Percentiles rank a stretch among this genome's conserved stretches.
Conservation (phyloP, 2,797 vertebrate genomes). For the Microcaecilia unicolor region DNA sequence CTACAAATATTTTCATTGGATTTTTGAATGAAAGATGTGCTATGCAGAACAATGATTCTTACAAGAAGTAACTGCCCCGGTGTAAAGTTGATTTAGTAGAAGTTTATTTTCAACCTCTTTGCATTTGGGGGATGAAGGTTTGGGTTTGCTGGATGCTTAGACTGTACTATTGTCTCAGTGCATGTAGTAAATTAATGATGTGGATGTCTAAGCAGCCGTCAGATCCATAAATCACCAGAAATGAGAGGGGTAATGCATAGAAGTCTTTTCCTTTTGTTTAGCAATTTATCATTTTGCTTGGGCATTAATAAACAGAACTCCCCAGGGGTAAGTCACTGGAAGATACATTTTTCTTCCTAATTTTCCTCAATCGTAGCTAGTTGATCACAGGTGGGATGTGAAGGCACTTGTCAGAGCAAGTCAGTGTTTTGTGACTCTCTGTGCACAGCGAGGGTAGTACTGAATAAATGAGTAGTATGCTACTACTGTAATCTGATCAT, state of each 20-base stretch:
- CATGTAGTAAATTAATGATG: constrained; percentile 80
- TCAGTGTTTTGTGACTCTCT: constrained; percentile 21
- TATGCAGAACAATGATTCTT: neutral
- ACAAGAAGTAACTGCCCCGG: constrained; percentile 1
- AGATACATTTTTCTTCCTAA: constrained; percentile 70
- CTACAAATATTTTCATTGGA: too few species aligned
- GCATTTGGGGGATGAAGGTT: constrained; percentile 17
- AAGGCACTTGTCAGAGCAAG: constrained; percentile 29
- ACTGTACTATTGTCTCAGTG: constrained; percentile 54
- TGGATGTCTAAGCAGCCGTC: constrained; percentile 66
- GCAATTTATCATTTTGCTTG: constrained; percentile 90
- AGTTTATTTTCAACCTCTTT: constrained; percentile 15
- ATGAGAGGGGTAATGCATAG: constrained; percentile 77
- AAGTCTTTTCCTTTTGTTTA: constrained; percentile 76
- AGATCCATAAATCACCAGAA: constrained; percentile 91
- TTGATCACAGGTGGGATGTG: constrained; percentile 54
- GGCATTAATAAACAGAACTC: constrained; percentile 93
- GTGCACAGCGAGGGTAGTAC: constrained; percentile 8
- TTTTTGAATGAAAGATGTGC: neutral
- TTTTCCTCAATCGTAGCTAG: constrained; percentile 61
- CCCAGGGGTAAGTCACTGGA: constrained; percentile 73
- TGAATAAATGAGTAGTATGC: constrained; percentile 18
- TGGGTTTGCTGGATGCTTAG: constrained; percentile 33
- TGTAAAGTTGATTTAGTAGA: constrained; percentile 9
- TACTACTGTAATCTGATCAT: constrained; percentile 28